Conservation (phyloP, 2,797 vertebrate genomes). For the Rhyacichthys aspro region DNA sequence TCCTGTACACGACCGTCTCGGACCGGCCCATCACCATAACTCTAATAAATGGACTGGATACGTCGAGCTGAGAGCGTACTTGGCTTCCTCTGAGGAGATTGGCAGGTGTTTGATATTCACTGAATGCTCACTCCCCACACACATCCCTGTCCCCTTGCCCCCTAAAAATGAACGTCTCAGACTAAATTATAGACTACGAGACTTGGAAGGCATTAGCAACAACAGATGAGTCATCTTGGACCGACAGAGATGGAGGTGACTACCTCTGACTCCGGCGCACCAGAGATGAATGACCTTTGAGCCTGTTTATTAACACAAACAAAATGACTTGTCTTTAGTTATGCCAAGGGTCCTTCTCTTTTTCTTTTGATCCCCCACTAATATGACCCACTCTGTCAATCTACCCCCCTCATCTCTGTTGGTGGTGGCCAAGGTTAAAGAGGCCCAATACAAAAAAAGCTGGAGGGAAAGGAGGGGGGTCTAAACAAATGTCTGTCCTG, state of each 20-base stretch:
- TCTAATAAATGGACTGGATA: constrained; percentile 71
- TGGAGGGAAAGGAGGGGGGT: constrained; percentile 41
- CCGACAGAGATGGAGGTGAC: constrained; percentile 62
- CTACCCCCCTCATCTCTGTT: constrained; percentile 20
- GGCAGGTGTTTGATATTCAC: constrained; percentile 77
- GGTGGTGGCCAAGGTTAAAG: constrained; percentile 74
- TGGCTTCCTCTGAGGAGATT: constrained; percentile 58
- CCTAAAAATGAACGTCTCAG: constrained; percentile 47
- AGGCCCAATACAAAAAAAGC: constrained; percentile 47
- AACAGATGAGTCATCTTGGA: constrained; percentile 76
- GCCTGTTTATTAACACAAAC: constrained; percentile 78
- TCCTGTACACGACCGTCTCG: constrained; percentile 42
- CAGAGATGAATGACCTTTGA: constrained; percentile 76
- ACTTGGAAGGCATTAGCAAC: constrained; percentile 62
- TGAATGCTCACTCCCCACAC: constrained; percentile 23
- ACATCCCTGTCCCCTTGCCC: constrained; percentile 23
- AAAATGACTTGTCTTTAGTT: constrained; percentile 67
- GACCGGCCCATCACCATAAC: constrained; percentile 64
- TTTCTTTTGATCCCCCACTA: constrained; percentile 24
- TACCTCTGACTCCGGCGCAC: constrained; percentile 60
- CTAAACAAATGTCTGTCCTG: constrained; percentile 79
- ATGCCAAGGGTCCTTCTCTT: constrained; percentile 52
- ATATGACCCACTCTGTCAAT: constrained; percentile 26
- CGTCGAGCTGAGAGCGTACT: constrained; percentile 53
- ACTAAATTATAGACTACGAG: constrained; percentile 60